Base-by-base conservation (phyloP, 2,797 vertebrate species). In the Crypturellus tataupa region DNA sequence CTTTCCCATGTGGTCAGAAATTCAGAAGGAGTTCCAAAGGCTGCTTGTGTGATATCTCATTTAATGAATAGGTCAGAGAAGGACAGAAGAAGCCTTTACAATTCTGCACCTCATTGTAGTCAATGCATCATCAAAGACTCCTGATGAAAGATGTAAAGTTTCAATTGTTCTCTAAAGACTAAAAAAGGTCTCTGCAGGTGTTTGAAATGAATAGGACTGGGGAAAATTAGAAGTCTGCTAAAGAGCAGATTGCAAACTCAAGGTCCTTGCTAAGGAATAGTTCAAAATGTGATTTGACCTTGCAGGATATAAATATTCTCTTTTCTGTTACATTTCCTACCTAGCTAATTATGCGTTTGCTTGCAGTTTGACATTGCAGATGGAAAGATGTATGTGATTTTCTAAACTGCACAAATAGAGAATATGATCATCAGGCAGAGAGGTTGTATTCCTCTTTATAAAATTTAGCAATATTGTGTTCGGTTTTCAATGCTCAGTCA, bases 101-200 rank as follows among this genome's bases (percentile, higher is more conserved):
- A 33, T 93, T 88, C 76, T 56, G 14, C 18, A 47, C 42, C 24
- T 93, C 78, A 87, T 85, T 95, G 88, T 87, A 89, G 93, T 91
- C 76, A 73, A 42, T 63, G 68, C 60, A n/a, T 21, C 58, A 90
- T 78, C 91, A 93, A 90, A 94, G 72, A 53, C 25, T 64, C 35
- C 42, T 83, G 64, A 80, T 83, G 80, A 95, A 93, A 93, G 55
- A 59, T 56, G 53, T 53, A 78, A 87, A 73, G 60, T 85, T 93
- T 90, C 85, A 67, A n/a, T 92, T 94, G 69, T 94, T 95, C 85
- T 93, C 58, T 73, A 68, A 94, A 82, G 71, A 84, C 78, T 67
- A 64, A 35, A 80, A 94, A 93, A 83, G 25, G 69, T 90, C 91
- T 95, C 90, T 83, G 76, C 85, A 86, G 89, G 87, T 46, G 77